phyloP scores from a whole-genome alignment of 2,113 vertebrate species.

The Hippopotamus amphibius region DNA sequence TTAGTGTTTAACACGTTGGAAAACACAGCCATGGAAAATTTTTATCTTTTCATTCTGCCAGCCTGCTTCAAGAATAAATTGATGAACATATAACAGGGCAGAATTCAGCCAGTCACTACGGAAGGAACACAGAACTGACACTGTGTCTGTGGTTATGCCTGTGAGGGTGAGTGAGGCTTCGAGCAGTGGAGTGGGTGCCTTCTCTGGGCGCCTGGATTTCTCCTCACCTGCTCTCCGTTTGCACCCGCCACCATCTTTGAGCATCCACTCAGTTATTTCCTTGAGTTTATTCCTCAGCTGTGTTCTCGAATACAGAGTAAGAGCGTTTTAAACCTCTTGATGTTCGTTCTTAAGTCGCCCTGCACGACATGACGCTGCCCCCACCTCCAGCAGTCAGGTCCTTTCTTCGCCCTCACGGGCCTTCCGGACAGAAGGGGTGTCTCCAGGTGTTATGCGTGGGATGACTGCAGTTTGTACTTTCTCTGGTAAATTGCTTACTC shows the following conservation, averaged over 20 bases:
- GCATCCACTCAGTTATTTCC: neutral
- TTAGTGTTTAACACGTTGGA: neutral
- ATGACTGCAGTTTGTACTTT: neutral
- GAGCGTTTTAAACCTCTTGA: neutral
- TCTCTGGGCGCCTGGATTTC: neutral
- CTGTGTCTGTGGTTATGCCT: rapidly evolving
- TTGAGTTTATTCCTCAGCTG: neutral
- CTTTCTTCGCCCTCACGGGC: neutral
- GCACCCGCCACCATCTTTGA: rapidly evolving
- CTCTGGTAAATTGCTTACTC: neutral
- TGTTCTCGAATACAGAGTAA: neutral
- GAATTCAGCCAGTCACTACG: neutral
- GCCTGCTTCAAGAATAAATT: neutral
- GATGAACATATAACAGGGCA: neutral
- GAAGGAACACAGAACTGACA: neutral
- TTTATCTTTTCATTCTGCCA: neutral
- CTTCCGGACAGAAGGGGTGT: neutral
- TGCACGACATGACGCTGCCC: neutral
- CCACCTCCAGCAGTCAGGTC: neutral
- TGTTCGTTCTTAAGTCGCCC: neutral
- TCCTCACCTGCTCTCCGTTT: neutral
- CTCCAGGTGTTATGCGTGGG: neutral
- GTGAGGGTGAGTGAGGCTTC: neutral
- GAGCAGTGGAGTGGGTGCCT: neutral
- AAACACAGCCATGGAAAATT: neutral